A percentile compares a stretch with the other conserved stretches of the same genome.
Conservation (phyloP, 2,113 vertebrate genomes). For the Odocoileus hemionus region DNA sequence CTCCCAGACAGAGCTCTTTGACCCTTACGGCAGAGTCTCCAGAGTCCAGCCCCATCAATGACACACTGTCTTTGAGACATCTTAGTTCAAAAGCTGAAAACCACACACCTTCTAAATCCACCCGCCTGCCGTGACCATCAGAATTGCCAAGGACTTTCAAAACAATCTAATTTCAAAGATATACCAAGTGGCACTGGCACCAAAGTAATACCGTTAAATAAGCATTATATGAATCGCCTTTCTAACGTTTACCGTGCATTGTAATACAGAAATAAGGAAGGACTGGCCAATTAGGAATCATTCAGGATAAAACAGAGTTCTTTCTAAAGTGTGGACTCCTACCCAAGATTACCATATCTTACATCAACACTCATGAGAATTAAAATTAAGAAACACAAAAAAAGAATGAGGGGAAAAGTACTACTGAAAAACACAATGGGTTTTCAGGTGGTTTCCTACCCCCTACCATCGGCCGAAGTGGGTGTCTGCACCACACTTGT, state of each 20-base stretch:
- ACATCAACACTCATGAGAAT: not conserved
- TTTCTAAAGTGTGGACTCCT: not conserved
- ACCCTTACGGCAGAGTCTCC: not conserved
- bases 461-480: slow-evolving; percentile 88
- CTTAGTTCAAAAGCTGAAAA: not conserved
- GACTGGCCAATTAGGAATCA: not conserved
- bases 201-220: not conserved
- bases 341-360: not conserved
- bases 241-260: not conserved
- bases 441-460: slow-evolving; percentile 67
- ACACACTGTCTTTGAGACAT: not conserved
- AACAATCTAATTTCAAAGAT: slow-evolving; percentile 20
- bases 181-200: not conserved
- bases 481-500: slow-evolving; percentile 86
- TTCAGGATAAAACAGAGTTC: not conserved
- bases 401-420: not conserved
- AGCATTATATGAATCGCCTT: not conserved
- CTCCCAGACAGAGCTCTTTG: not conserved
- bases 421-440: not conserved
- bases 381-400: slow-evolving; percentile 20
- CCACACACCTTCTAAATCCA: not conserved
- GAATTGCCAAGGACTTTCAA: slow-evolving; percentile 14
- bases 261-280: not conserved
- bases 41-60: not conserved
- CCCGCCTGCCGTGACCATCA: not conserved